Evolutionary conservation across 2,113 vertebrate genomes (phyloP), one percentile per base, ranked within the genome.

Genomic region (Anoura caudifer): DNA sequence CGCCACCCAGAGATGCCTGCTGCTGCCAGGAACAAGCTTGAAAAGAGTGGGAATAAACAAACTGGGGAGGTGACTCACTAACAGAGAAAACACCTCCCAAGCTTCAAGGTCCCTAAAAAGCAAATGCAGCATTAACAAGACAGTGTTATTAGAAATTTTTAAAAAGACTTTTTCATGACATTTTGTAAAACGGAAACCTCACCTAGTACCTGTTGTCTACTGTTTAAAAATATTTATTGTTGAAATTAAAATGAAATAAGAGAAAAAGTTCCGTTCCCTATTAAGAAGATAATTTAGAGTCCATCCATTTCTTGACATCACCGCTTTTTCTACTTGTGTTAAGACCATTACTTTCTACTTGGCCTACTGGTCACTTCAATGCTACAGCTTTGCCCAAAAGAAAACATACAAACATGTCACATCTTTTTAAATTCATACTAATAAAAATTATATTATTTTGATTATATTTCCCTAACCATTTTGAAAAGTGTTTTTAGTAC

Each of bases 11-110:
- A 97, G 73, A 95, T 26, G 70, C 77, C 72, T 75, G 90, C 87
- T 98, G 97, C 97, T 85, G 93, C 97, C 95, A 97, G 92, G 96
- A 98, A 91, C 67, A 19, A 79, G 90, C 56, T 95, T 98, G 97
- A 97, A 97, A 65, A 88, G 85, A 97, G 84, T 84, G 95, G 97
- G 97, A 97, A 98, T 98, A 98, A 98, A 98, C 83, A 95, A 96
- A 97, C 26, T 1, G 84, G 77, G 87, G 97, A 90, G n/a, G 93
- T 72, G 88, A 95, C 96, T 91, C 79, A 90, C 86, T 94, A 97
- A 98, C 96, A 97, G 95, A 91, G 76, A 83, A 31, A 83, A 61
- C 10, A 38, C 84, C 96, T 95, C 24, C 88, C 17, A 26, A 95
- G 87, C 92, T 67, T 92, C 59, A 95, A 95, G 92, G 83, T 56